Evolutionary conservation across 1,140 invertebrate species (phyloP), one percentile per base, ranked within the genome.

Genomic region (Phymastichus coffea): DNA sequence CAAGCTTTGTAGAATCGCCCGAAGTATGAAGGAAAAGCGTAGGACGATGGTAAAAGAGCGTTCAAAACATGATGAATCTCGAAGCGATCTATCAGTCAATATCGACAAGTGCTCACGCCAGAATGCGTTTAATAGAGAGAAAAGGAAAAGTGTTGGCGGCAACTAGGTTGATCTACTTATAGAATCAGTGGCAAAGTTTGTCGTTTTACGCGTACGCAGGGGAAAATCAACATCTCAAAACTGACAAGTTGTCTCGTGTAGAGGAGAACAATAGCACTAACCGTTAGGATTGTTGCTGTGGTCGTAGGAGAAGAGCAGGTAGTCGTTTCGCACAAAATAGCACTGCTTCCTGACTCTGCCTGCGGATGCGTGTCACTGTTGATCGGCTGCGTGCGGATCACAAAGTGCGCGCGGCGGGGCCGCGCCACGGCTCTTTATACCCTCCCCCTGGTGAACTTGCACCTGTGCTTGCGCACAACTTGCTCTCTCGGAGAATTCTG

Each of bases 381-480:
- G 9, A 17, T 33, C n/a, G 28, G 22, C 28, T 26, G 35, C 14
- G 25, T 23, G 65, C 65, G 57, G 66, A 72, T 66, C 70, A 71
- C 70, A 72, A 72, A 72, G 64, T 72, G 70, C 68, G 68, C 70
- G 63, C 65, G 61, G 57, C 52, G 61, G 48, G 63, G 63, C 46
- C 63, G 61, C 53, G 69, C 66, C 65, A 62, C 64, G 59, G 57
- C 70, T 70, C 68, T 72, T 72, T 72, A 72, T 72, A 71, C 65
- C 68, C 69, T 65, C 69, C 46, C 48, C n/a, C 3, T 15, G 23
- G 3, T 14, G 60, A 70, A 70, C 68, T 71, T 70, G 70, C 65
- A 72, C 70, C 70, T 72, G 70, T 72, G 68, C 70, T 71, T 72
- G 70, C 70, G 70, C 70, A 72, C 68, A 71, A 58, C 69, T 61